Conservation (phyloP, 2,797 vertebrate genomes). For the Cyclura pinguis region DNA sequence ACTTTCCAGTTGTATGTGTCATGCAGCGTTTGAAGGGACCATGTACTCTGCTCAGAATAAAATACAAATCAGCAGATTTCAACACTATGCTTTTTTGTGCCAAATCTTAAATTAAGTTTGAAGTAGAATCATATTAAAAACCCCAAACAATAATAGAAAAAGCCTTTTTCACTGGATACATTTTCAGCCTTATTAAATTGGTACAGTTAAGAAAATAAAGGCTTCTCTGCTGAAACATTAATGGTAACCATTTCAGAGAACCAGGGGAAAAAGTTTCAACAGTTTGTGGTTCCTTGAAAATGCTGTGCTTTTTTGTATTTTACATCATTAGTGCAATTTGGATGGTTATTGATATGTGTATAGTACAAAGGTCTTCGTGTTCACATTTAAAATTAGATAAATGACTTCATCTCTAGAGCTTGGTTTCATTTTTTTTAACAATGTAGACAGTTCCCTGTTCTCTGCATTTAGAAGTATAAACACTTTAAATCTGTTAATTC, state of each 20-base stretch:
- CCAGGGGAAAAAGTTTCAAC: constrained; percentile 41
- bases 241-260: constrained; percentile 62
- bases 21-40: constrained; percentile 88
- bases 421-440: constrained; percentile 83
- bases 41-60: constrained; percentile 73
- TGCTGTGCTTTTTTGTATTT: constrained; percentile 82
- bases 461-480: constrained; percentile 91
- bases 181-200: constrained; percentile 60
- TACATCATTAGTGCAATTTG: constrained; percentile 84
- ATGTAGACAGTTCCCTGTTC: constrained; percentile 90
- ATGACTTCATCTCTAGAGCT: constrained; percentile 83
- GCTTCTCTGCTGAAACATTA: constrained; percentile 67
- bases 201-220: constrained; percentile 56
- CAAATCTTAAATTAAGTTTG: constrained; percentile 77
- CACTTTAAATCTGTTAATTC: constrained; percentile 89
- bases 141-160: constrained; percentile 66
- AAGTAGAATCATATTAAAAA: constrained; percentile 67
- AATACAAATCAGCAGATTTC: constrained; percentile 71
- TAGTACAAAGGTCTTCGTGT: constrained; percentile 86
- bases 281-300: constrained; percentile 87
- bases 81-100: constrained; percentile 79
- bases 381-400: constrained; percentile 84
- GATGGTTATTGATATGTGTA: constrained; percentile 83
- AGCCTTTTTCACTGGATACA: constrained; percentile 63
- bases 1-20: constrained; percentile 85